These are phyloP conservation scores for Stichopus horrens DNA, from an alignment of 53 echinoderm and acorn worm genomes.

Conservation along the genomic window DNA sequence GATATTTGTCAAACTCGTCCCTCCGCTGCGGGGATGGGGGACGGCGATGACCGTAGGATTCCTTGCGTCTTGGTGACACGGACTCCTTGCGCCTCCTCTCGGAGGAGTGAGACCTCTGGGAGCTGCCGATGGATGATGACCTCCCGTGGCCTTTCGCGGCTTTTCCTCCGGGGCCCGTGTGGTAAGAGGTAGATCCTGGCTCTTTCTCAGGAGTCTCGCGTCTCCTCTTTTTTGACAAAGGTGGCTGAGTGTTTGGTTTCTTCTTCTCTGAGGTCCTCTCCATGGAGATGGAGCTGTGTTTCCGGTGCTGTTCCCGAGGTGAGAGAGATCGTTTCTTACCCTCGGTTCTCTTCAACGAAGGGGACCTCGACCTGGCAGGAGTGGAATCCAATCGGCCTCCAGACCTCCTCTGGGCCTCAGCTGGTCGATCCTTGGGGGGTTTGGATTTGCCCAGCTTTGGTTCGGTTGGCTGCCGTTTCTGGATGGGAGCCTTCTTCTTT, in stretches of 20 bases:
- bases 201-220: slow-evolving; percentile 30
- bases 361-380: slow-evolving; percentile 5
- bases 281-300: slow-evolving; percentile 26
- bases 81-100: slow-evolving; percentile 48
- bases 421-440: neutral
- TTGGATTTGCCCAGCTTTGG: neutral
- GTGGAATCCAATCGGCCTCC: neutral
- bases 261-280: slow-evolving; percentile 29
- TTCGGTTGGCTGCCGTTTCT: neutral
- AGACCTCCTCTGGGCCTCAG: neutral
- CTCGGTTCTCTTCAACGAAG: slow-evolving; percentile 26
- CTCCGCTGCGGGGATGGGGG: slow-evolving; percentile 41
- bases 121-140: slow-evolving; percentile 52
- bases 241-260: slow-evolving; percentile 28
- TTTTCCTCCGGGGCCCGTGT: neutral
- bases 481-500: slow-evolving; percentile 24
- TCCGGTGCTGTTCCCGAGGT: slow-evolving; percentile 21
- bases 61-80: slow-evolving; percentile 48
- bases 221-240: slow-evolving; percentile 11
- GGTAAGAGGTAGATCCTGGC: neutral
- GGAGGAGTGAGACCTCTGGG: slow-evolving; percentile 55
- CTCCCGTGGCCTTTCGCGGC: slow-evolving; percentile 16
- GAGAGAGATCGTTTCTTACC: slow-evolving; percentile 30
- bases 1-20: slow-evolving; percentile 27
- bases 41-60: slow-evolving; percentile 17